Conservation (phyloP, 2,113 vertebrate genomes). For the Pollimyrus isidori region DNA sequence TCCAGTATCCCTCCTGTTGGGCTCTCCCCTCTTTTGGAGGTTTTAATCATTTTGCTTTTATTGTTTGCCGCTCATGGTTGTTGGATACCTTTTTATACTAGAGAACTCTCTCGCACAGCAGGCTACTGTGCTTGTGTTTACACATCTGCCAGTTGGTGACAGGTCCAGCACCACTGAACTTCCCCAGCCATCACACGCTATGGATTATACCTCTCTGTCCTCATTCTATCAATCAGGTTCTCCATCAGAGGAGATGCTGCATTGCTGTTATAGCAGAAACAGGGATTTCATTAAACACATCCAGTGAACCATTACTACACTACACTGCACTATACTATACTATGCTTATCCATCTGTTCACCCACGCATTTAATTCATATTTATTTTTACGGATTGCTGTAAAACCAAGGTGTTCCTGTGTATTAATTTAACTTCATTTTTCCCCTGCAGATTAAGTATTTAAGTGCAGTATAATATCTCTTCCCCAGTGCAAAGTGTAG, state of each 20-base stretch:
- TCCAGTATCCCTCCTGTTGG: neutral
- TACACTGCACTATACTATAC: neutral
- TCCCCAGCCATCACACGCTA: neutral
- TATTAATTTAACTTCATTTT: neutral
- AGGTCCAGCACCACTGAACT: conserved; percentile 47
- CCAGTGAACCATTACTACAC: neutral
- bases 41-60: neutral
- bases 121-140: conserved; percentile 28
- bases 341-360: neutral
- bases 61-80: neutral
- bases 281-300: neutral
- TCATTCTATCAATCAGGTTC: conserved; percentile 52
- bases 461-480: neutral
- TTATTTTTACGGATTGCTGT: neutral
- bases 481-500: neutral
- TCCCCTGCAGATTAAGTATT: neutral
- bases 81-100: conserved; percentile 15
- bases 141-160: conserved; percentile 41
- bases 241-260: conserved; percentile 3
- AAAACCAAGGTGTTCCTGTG: neutral
- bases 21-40: neutral
- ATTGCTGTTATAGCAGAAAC: neutral
- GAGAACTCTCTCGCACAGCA: conserved; percentile 6
- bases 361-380: neutral
- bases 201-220: conserved; percentile 30